Base-by-base conservation (phyloP, 2,888 invertebrate species). In the Gasteruption jaculator region DNA sequence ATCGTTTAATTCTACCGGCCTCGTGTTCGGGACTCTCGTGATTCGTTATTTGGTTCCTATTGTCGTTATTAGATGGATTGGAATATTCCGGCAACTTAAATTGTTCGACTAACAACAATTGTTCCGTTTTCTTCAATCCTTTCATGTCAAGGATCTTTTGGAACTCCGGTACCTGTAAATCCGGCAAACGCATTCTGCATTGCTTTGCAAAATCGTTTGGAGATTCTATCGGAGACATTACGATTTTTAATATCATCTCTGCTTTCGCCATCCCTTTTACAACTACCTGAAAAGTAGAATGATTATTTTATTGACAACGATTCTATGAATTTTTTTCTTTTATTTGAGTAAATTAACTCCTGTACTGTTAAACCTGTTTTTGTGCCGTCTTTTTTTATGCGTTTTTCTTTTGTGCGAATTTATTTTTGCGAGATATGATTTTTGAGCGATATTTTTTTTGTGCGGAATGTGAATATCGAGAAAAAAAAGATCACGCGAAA, bases 221-320 rank as follows among this genome's bases (percentile, higher is more conserved):
- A 14, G 85, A 82, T 52, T 92, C 90, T 12, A 86, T 75, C 0
- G 94, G 92, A 1, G 94, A 88, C 96, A 97, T 96, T 0, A 96
- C 93, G 20, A 97, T 80, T 75, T 99, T 99, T n/a, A 99, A 74
- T 25, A 99, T 89, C 92, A 97, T 95, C 72, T 99, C 99, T 0
- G 96, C 96, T 62, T 91, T 91, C 0, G 91, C 92, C 94, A 99
- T 96, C 22, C 95, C 80, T 73, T 85, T 85, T 1, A 86, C 81
- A 0, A 91, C 90, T 19, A 83, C 78, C 68, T 81, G 77, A 49
- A 58, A 55, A n/a, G n/a, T n/a, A n/a, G n/a, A n/a, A n/a, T n/a
- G n/a, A n/a, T n/a, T n/a, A n/a, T n/a, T n/a, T n/a, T n/a, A n/a
- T n/a, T n/a, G n/a, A n/a, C n/a, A n/a, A n/a, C n/a, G n/a, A n/a